Percentiles rank a stretch among this genome's conserved stretches.
These are phyloP conservation scores for Kryptolebias marmoratus DNA, from an alignment of 2,113 vertebrate genomes.

Conservation along the genomic window DNA sequence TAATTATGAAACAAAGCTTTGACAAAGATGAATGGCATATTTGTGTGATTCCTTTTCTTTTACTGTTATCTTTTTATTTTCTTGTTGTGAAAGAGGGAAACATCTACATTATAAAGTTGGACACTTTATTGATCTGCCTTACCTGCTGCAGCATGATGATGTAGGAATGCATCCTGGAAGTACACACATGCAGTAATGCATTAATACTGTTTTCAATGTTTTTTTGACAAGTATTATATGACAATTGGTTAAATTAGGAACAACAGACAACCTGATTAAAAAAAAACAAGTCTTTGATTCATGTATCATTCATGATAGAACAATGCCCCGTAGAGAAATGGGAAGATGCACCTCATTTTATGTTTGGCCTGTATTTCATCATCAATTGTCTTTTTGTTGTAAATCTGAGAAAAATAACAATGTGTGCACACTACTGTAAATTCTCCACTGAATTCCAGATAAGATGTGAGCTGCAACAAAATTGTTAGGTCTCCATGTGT, in stretches of 20 bases:
- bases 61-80: constrained; percentile 10
- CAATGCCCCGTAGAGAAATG: constrained; percentile 1
- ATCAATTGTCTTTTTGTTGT: constrained; percentile 40
- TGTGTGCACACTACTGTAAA: constrained; percentile 47
- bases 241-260: constrained; percentile 25
- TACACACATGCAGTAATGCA: neutral
- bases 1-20: constrained; percentile 12
- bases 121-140: constrained; percentile 9
- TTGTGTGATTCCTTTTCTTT: constrained; percentile 13
- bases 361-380: constrained; percentile 32
- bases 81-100: neutral
- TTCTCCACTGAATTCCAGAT: constrained; percentile 43
- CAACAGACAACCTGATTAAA: constrained; percentile 3
- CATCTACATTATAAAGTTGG: constrained; percentile 14
- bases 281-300: neutral
- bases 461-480: constrained; percentile 40
- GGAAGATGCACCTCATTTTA: constrained; percentile 35
- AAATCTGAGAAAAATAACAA: constrained; percentile 46
- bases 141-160: constrained; percentile 16
- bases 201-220: neutral
- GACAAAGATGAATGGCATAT: constrained; percentile 18
- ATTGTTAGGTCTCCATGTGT: constrained; percentile 38
- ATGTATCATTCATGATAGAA: neutral
- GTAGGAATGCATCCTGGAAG: neutral
- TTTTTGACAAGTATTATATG: too few species aligned